Percentiles rank a stretch among this genome's conserved stretches.
phyloP scores from a whole-genome alignment of 2,888 invertebrate genomes.

The Apoda limacodes region DNA sequence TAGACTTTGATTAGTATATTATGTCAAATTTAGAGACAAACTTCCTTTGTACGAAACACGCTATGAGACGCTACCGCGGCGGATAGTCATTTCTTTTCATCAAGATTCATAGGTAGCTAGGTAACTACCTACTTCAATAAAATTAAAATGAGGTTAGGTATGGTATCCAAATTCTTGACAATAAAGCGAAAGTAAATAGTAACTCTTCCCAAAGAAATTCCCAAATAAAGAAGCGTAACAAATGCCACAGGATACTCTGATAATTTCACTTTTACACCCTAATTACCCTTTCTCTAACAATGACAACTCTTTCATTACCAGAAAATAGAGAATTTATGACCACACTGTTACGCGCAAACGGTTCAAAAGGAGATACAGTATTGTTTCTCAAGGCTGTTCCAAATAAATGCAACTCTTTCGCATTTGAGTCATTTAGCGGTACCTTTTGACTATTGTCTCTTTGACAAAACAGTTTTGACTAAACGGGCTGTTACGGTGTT shows the following conservation, averaged over 20 bases:
- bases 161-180: too few species aligned
- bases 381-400: slow-evolving; percentile 33
- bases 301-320: slow-evolving; percentile 37
- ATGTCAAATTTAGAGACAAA: too few species aligned
- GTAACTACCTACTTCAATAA: too few species aligned
- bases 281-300: slow-evolving; percentile 51
- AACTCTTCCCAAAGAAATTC: slow-evolving; percentile 30
- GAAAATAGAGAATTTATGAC: slow-evolving; percentile 53
- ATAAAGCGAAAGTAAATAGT: slow-evolving; percentile 57
- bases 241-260: slow-evolving; percentile 30
- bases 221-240: slow-evolving; percentile 38
- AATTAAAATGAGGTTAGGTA: too few species aligned
- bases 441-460: slow-evolving; percentile 32
- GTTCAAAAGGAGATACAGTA: slow-evolving; percentile 33
- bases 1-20: too few species aligned
- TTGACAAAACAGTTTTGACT: slow-evolving; percentile 32
- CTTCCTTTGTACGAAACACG: too few species aligned
- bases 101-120: too few species aligned
- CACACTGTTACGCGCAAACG: slow-evolving; percentile 38
- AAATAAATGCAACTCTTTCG: slow-evolving; percentile 61
- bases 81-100: too few species aligned
- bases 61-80: too few species aligned
- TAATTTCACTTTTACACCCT: slow-evolving; percentile 65
- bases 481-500: slow-evolving; percentile 44
- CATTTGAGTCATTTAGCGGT: slow-evolving; percentile 47